phyloP scores from a whole-genome alignment of 2,113 vertebrate species.

The Lasiurus cinereus region DNA sequence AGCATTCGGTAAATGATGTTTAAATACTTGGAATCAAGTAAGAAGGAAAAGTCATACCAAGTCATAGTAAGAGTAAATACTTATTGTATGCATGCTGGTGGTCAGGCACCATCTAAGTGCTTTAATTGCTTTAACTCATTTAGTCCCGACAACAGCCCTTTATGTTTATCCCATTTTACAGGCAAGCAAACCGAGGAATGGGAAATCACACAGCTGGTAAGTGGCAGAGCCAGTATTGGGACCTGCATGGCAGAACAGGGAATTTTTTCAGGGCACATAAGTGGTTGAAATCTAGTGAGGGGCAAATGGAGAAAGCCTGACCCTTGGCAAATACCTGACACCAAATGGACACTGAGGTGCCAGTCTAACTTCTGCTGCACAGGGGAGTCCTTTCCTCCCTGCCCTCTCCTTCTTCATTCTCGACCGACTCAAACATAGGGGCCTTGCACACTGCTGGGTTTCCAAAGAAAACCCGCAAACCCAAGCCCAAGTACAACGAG shows the following conservation, averaged over 20 bases:
- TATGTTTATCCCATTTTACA: not conserved
- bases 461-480: conserved; percentile 17
- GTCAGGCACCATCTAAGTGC: not conserved
- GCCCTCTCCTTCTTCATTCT: not conserved
- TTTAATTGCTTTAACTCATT: not conserved
- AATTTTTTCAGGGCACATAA: not conserved
- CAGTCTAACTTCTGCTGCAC: not conserved
- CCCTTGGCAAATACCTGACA: not conserved
- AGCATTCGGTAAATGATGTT: not conserved
- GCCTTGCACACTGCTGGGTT: not conserved
- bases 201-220: not conserved
- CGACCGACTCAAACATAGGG: not conserved
- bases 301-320: not conserved
- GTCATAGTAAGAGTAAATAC: not conserved
- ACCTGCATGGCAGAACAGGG: not conserved
- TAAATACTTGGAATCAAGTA: conserved; percentile 32
- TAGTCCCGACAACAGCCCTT: not conserved
- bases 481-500: not conserved
- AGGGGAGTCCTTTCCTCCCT: not conserved
- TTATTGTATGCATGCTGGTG: not conserved
- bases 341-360: not conserved
- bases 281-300: not conserved
- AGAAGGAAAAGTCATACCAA: not conserved
- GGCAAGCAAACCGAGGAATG: not conserved
- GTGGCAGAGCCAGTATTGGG: not conserved